These are phyloP conservation scores for Monopterus albus DNA, from an alignment of 2,113 vertebrate genomes.

Conservation along the genomic window DNA sequence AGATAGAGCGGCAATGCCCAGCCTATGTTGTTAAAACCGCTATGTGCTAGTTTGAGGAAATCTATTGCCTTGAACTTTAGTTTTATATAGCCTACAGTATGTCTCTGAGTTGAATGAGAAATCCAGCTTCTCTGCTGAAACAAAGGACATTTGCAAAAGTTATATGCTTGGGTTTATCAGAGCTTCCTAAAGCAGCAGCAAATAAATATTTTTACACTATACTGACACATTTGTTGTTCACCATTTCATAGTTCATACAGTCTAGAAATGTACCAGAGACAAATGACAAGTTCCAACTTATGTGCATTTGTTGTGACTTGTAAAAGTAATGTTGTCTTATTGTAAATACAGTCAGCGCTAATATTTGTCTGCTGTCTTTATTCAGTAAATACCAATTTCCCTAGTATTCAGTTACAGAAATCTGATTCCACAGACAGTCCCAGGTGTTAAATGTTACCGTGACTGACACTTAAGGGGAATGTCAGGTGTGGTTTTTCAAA, in stretches of 20 bases:
- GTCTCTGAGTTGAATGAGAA: slow-evolving; percentile 26
- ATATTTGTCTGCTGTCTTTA: background rate
- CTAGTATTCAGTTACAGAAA: background rate
- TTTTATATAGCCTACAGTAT: slow-evolving; percentile 62
- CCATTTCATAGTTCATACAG: background rate
- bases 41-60: slow-evolving; percentile 57
- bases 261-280: background rate
- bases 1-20: slow-evolving; percentile 69
- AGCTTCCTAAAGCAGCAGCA: background rate
- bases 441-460: background rate
- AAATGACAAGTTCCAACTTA: background rate
- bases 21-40: slow-evolving; percentile 78
- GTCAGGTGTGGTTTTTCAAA: slow-evolving; percentile 12
- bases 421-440: background rate
- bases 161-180: background rate
- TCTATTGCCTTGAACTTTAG: slow-evolving; percentile 56
- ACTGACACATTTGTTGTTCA: background rate
- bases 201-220: background rate
- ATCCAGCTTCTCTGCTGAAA: background rate
- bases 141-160: slow-evolving; percentile 1
- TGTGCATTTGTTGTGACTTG: background rate
- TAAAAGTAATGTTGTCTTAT: too few relatives aligned
- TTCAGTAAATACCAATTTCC: background rate
- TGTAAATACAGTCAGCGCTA: too few relatives aligned
- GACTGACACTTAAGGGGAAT: background rate